phyloP scores from a whole-genome alignment of 2,888 invertebrate species.

The Cheilosia urbana region DNA sequence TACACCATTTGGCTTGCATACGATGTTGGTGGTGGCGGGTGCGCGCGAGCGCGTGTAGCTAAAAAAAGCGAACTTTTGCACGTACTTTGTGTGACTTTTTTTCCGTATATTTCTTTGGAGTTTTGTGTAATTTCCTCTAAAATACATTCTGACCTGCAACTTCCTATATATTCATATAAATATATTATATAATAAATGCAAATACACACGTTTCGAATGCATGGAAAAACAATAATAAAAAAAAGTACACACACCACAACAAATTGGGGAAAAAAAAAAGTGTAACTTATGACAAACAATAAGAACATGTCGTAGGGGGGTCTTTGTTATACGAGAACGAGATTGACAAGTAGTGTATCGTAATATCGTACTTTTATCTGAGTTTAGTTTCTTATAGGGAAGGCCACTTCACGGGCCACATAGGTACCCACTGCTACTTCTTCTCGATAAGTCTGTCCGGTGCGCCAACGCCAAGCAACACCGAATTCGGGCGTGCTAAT shows the following conservation, averaged over 20 bases:
- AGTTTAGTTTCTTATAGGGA: slow-evolving; percentile 57
- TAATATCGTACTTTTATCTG: slow-evolving; percentile 30
- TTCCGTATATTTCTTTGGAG: slow-evolving; percentile 41
- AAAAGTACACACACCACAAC: slow-evolving; percentile 37
- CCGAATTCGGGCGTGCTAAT: slow-evolving; percentile 47
- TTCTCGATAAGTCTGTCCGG: slow-evolving; percentile 14
- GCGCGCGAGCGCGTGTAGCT: slow-evolving; percentile 60
- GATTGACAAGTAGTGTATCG: slow-evolving; percentile 56
- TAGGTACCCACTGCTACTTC: not conserved
- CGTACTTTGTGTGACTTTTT: slow-evolving; percentile 45
- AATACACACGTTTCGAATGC: slow-evolving; percentile 71
- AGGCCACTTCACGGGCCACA: slow-evolving; percentile 8
- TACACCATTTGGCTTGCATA: not conserved
- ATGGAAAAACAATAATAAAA: slow-evolving; percentile 46
- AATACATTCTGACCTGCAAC: slow-evolving; percentile 37
- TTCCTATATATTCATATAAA: slow-evolving; percentile 63
- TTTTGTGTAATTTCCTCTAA: slow-evolving; percentile 52
- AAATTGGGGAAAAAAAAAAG: slow-evolving; percentile 41
- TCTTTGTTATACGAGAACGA: slow-evolving; percentile 58
- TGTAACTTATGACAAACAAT: slow-evolving; percentile 39
- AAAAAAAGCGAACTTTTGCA: slow-evolving; percentile 63
- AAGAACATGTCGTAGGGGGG: slow-evolving; percentile 15
- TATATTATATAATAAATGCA: slow-evolving; percentile 63
- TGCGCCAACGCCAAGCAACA: slow-evolving; percentile 22
- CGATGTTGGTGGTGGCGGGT: slow-evolving; percentile 21